Percentiles rank a stretch among this genome's conserved stretches.
Conservation (phyloP, 2,113 vertebrate genomes). For the Pyrgilauda ruficollis region DNA sequence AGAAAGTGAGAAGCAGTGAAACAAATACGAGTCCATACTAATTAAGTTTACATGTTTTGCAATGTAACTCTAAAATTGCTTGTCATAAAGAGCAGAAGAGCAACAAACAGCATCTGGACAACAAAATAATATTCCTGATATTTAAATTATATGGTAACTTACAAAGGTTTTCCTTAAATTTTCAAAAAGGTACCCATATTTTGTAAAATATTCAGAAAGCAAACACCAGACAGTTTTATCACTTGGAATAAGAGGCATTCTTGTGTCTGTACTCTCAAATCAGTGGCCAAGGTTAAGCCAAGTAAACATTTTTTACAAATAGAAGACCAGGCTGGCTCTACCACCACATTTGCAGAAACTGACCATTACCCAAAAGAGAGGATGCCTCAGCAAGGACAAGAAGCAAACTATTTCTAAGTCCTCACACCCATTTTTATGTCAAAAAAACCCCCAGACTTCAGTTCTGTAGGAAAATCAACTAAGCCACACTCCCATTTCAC, state of each 20-base stretch:
- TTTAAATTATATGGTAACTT: neutral
- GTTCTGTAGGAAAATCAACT: neutral
- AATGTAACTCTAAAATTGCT: neutral
- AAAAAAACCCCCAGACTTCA: neutral
- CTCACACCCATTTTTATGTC: rapidly evolving
- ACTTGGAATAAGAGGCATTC: neutral
- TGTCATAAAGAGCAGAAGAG: neutral
- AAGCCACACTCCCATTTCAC: neutral
- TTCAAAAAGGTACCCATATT: neutral
- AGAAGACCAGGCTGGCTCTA: neutral
- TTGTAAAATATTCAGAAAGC: neutral
- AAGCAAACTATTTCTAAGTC: neutral
- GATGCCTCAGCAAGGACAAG: neutral
- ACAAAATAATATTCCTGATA: neutral
- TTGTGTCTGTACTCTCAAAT: neutral
- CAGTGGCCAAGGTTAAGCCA: neutral
- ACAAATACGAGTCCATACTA: neutral
- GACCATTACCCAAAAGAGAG: neutral
- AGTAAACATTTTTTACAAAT: neutral
- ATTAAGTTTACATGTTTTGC: neutral
- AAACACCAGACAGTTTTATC: neutral
- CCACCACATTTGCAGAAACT: neutral
- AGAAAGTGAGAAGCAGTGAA: conserved; percentile 44
- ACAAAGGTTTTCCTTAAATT: neutral
- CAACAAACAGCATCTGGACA: neutral